Evolutionary conservation across 2,113 vertebrate genomes (phyloP).

Genomic region (Sapajus apella): DNA sequence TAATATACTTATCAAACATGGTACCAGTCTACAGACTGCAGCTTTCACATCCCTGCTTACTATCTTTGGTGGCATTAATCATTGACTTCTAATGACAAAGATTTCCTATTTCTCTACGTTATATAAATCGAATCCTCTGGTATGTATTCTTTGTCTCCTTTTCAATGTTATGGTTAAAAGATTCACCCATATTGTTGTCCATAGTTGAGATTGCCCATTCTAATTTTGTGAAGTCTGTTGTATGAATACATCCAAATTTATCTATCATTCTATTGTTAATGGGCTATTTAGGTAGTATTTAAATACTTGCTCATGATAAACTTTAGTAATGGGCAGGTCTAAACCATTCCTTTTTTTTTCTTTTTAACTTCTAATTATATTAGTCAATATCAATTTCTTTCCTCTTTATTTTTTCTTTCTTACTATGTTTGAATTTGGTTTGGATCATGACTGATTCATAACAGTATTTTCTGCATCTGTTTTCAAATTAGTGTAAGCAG

Average conservation of each 20-base stretch:
- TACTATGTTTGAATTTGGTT: too few species aligned
- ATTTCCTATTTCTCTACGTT: background rate
- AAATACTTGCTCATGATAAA: background rate
- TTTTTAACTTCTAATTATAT: background rate
- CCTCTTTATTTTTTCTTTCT: too few species aligned
- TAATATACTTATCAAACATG: background rate
- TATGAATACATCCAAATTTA: background rate
- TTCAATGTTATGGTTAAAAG: background rate
- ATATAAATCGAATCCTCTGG: background rate
- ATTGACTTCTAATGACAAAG: background rate
- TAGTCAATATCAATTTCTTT: background rate
- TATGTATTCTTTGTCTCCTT: background rate
- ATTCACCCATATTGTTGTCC: background rate
- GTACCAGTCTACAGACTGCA: background rate
- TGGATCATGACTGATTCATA: background rate
- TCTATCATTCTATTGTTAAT: background rate
- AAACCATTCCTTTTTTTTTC: background rate
- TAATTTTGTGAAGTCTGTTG: background rate
- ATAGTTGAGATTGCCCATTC: background rate
- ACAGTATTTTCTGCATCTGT: background rate
- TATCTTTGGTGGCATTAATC: background rate
- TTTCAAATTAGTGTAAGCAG: background rate
- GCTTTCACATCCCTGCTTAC: background rate
- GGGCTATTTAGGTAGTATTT: background rate
- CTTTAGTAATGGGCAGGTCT: background rate